phyloP scores from a whole-genome alignment of 2,113 vertebrate species.

The Ciconia boyciana region DNA sequence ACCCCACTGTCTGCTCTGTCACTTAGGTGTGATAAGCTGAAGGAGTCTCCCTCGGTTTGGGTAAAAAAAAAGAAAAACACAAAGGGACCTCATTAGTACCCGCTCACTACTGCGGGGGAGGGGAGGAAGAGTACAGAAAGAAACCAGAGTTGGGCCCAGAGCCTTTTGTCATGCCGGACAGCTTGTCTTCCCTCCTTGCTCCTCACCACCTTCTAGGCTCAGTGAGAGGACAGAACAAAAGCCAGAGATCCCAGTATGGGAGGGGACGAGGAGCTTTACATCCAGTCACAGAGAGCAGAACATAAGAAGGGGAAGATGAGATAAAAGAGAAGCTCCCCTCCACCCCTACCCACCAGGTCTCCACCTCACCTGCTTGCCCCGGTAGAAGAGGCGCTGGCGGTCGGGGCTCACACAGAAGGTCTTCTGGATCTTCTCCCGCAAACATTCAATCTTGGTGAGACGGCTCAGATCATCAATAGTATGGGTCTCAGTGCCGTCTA shows the following conservation, averaged over 20 bases:
- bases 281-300: background rate
- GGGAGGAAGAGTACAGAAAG: background rate
- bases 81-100: background rate
- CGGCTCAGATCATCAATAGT: slow-evolving; percentile 91
- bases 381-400: slow-evolving; percentile 89
- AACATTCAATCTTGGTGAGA: slow-evolving; percentile 87
- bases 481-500: slow-evolving; percentile 91
- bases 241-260: background rate
- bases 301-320: background rate
- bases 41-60: background rate
- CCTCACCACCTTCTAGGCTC: background rate
- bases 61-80: background rate
- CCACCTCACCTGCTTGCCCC: slow-evolving; percentile 90
- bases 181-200: background rate
- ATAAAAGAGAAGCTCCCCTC: background rate
- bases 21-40: background rate
- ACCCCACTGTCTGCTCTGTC: background rate
- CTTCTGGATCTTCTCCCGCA: slow-evolving; percentile 89
- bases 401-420: slow-evolving; percentile 89
- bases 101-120: background rate
- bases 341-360: background rate
- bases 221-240: background rate
- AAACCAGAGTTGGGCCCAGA: background rate
- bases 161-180: background rate
- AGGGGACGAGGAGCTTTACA: background rate